Percentiles rank a stretch among this genome's conserved stretches.
phyloP scores from a whole-genome alignment of 2,113 vertebrate species.

The Chloropsis hardwickii region DNA sequence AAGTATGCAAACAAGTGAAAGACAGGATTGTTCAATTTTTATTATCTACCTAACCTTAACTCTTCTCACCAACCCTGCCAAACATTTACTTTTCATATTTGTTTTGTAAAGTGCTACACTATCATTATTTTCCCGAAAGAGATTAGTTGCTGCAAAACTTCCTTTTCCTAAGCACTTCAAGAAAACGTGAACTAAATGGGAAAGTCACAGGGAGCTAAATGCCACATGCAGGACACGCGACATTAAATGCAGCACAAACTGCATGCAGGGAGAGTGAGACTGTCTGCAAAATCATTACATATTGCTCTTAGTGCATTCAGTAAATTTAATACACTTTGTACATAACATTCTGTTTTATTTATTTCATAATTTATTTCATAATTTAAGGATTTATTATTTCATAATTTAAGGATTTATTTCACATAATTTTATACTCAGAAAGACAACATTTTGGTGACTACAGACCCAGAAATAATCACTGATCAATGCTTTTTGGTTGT shows the following conservation, averaged over 20 bases:
- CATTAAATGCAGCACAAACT: not conserved
- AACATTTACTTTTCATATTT: constrained; percentile 23
- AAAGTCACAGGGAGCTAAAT: constrained; percentile 27
- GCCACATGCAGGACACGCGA: not conserved
- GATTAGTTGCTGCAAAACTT: constrained; percentile 3
- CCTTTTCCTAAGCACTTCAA: constrained; percentile 1
- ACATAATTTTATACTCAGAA: not conserved
- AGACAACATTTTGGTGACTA: not conserved
- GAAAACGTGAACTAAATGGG: not conserved
- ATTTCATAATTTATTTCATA: not conserved
- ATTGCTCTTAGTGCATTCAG: not conserved
- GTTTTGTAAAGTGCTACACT: constrained; percentile 27
- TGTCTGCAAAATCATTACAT: not conserved
- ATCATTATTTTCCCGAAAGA: constrained; percentile 20
- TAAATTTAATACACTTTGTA: not conserved
- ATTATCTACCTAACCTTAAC: not conserved
- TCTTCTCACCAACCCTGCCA: not conserved
- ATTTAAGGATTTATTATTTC: not conserved
- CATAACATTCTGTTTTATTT: not conserved
- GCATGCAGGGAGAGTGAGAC: not conserved
- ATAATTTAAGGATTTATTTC: not conserved
- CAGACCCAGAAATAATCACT: not conserved
- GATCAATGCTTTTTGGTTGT: not conserved
- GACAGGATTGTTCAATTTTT: not conserved
- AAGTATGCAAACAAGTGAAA: not conserved